A percentile compares a stretch with the other conserved stretches of the same genome.
These are phyloP conservation scores for Coenonympha arcania DNA, from an alignment of 2,888 invertebrate species.

Conservation along the genomic window DNA sequence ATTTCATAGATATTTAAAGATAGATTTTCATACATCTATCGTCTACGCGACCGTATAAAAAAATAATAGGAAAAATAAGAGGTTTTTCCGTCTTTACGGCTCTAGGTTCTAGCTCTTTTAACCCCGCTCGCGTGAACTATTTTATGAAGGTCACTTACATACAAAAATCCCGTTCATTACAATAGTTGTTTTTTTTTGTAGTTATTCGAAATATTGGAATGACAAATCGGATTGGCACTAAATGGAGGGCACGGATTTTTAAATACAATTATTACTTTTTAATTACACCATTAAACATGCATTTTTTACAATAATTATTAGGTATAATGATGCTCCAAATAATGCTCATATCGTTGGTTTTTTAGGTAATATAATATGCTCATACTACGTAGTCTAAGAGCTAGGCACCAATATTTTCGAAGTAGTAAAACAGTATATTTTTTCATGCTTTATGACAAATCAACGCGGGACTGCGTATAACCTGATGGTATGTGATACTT, in stretches of 20 bases:
- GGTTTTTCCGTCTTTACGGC: no score
- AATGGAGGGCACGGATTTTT: conserved; percentile 59
- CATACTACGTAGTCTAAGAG: background rate
- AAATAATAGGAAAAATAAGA: no score
- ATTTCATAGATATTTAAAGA: no score
- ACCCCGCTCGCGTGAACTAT: conserved; percentile 10
- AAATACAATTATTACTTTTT: conserved; percentile 30
- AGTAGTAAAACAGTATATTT: background rate
- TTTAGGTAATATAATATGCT: background rate
- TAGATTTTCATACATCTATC: no score
- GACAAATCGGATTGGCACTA: conserved; percentile 62
- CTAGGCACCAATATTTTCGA: background rate
- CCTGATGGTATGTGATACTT: background rate
- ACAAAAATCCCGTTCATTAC: conserved; percentile 31
- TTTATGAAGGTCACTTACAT: conserved; percentile 32
- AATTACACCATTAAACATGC: conserved; percentile 29
- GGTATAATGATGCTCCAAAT: conserved; percentile 36
- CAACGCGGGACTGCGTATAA: background rate
- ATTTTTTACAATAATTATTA: no score
- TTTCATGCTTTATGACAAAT: background rate
- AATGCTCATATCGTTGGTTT: conserved; percentile 34
- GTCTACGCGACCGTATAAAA: no score
- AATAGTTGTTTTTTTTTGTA: conserved; percentile 26
- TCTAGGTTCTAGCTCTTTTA: no score
- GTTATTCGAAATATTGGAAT: conserved; percentile 45